Base-by-base conservation (phyloP, 2,888 invertebrate genomes). In the Exephanes ischioxanthus region DNA sequence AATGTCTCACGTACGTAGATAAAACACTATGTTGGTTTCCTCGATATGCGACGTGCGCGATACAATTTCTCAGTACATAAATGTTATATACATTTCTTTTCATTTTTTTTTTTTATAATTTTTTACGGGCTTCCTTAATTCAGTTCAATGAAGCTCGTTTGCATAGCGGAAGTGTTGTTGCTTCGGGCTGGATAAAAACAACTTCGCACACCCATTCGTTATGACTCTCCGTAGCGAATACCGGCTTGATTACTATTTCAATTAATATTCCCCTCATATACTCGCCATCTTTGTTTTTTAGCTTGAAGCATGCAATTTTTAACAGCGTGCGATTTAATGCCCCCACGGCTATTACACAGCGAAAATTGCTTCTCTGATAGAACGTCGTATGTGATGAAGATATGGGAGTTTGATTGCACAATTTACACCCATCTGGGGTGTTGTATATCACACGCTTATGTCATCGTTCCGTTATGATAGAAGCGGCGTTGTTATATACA, bases 171-270 rank as follows among this genome's bases (percentile, higher is more conserved):
- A 58, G 14, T 58, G 11, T 58, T 9, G 26, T 11, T n/a, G n/a
- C 33, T 55, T 55, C 37, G 19, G 11, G n/a, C 37, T n/a, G 4
- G 53, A 37, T 45, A 19, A 58, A 37, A 53, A 45, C 30, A 41
- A 53, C 19, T 30, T 22, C 37, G 41, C 41, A 72, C 5, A 14
- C 6, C 58, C 26, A 45, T 73, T 58, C 26, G 14, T 14, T 41
- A 33, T 22, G 22, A 14, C 19, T 22, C 19, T 22, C 55, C 14
- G 41, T 41, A 1, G 51, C 26, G 26, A 73, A 73, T n/a, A 58
- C 22, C 22, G 45, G n/a, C 72, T 73, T 30, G 41, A 73, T 73
- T 58, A 73, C 41, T 4, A 16, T 16, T 61, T 73, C 72, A 73
- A 58, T 73, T 45, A 61, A 73, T 55, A 2, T 26, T 26, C 19